Evolutionary conservation across 30 jellyfish, hydroid and myxozoan genomes (phyloP), one percentile per base, ranked within the genome.

Genomic region (Clytia hemisphaerica): DNA sequence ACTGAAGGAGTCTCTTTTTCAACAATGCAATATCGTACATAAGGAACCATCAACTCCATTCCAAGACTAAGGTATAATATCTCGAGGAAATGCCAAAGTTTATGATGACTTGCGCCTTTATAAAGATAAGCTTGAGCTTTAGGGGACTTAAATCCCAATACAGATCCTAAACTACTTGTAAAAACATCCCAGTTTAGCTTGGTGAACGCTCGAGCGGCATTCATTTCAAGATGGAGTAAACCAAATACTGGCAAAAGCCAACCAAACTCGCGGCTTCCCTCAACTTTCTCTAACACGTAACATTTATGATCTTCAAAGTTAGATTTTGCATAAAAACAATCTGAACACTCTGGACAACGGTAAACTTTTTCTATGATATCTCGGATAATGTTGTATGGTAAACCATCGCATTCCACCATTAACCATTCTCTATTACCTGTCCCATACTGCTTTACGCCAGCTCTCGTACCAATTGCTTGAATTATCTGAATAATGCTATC

Each of bases 151-250:
- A 55, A 55, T 3, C 69, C 69, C 54, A 55, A 19, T 2, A 3
- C 53, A 18, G 3, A 2, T 2, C 69, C 69, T 2, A 55, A 32
- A 32, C 40, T 2, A 2, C 15, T 4, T 15, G 15, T 18, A 28
- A 55, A 18, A 4, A 55, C 69, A 2, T 55, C 69, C 69, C 69
- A 55, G 4, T 55, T 55, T 3, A 55, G 40, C 40, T 55, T 55
- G 4, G 31, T 55, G 29, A 55, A 55, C 2, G 69, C 3, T 55
- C 50, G 24, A 2, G 53, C 69, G 3, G 15, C 4, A 28, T 55
- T 55, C 69, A 55, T 2, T 55, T 55, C 69, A 2, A 55, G 69
- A 28, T 55, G 69, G 24, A 55, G 31, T 2, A 55, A 15, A 4
- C 69, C 69, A 19, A 4, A 3, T 4, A 55, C 50, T 2, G 69